Evolutionary conservation across 2,113 vertebrate species (phyloP).

Genomic region (Dryoscopus gambensis): DNA sequence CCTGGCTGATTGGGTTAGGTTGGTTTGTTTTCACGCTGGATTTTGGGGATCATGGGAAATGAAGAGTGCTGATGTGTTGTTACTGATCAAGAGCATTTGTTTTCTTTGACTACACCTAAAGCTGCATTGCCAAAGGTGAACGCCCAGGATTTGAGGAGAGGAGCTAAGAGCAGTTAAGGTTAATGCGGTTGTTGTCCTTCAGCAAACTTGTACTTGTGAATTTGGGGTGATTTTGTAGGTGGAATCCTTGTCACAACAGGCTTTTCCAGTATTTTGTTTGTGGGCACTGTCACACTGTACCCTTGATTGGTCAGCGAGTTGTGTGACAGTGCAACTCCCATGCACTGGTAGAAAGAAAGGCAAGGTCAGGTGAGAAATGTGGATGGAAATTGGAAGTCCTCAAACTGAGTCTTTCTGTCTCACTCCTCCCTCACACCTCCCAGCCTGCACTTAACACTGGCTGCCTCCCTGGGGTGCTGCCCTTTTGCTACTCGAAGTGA

Average conservation of each 20-base stretch:
- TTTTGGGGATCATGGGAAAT: not conserved
- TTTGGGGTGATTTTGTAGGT: not conserved
- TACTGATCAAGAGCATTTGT: not conserved
- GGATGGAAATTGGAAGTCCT: not conserved
- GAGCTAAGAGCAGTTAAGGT: not conserved
- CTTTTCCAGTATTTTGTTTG: not conserved
- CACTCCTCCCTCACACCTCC: not conserved
- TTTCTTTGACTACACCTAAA: not conserved
- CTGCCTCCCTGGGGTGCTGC: not conserved
- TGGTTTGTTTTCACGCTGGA: not conserved
- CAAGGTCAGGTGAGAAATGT: not conserved
- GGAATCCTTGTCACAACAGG: not conserved
- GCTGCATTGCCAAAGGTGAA: not conserved
- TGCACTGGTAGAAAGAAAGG: no score
- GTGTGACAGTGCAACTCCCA: rapidly evolving
- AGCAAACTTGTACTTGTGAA: not conserved
- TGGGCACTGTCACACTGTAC: rapidly evolving
- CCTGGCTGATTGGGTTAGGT: not conserved
- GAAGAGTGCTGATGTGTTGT: not conserved
- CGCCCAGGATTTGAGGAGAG: not conserved
- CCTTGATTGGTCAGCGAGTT: rapidly evolving
- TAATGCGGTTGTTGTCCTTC: not conserved
- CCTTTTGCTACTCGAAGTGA: not conserved
- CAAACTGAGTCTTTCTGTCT: not conserved
- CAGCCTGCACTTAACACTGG: not conserved